phyloP scores from a whole-genome alignment of 2,113 vertebrate genomes.

The Hyperopisus bebe region DNA sequence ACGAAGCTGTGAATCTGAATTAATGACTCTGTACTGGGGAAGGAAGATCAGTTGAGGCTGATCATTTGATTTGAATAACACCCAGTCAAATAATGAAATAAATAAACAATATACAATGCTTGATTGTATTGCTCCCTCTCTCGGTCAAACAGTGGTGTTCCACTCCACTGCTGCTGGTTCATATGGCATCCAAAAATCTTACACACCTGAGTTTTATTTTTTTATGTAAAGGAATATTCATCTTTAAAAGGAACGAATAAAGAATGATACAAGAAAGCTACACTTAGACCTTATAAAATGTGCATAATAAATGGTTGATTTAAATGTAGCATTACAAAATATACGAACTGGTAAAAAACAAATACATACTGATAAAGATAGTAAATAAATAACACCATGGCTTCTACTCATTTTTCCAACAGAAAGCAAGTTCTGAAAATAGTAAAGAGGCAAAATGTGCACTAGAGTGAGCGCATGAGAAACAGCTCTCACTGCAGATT shows the following conservation, averaged over 20 bases:
- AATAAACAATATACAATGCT: background rate
- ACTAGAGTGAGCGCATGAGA: background rate
- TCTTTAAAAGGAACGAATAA: background rate
- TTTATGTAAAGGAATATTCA: background rate
- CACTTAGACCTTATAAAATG: background rate
- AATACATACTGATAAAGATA: background rate
- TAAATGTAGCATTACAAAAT: background rate
- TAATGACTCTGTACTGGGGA: background rate
- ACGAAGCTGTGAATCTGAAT: background rate
- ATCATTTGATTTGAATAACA: background rate
- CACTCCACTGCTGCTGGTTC: background rate
- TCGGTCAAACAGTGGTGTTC: background rate
- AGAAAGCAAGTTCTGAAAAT: background rate
- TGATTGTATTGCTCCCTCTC: background rate
- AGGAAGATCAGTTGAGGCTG: background rate
- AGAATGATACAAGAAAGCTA: background rate
- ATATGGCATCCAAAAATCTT: background rate
- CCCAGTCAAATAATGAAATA: background rate
- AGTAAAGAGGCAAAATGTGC: background rate
- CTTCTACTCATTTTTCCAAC: background rate
- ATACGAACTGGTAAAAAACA: background rate
- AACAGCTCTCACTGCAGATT: background rate
- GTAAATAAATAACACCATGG: background rate
- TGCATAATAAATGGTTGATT: background rate
- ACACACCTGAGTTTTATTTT: background rate